Evolutionary conservation across 2,888 invertebrate genomes (phyloP), one percentile per base, ranked within the genome.

Genomic region (Formica aserva): DNA sequence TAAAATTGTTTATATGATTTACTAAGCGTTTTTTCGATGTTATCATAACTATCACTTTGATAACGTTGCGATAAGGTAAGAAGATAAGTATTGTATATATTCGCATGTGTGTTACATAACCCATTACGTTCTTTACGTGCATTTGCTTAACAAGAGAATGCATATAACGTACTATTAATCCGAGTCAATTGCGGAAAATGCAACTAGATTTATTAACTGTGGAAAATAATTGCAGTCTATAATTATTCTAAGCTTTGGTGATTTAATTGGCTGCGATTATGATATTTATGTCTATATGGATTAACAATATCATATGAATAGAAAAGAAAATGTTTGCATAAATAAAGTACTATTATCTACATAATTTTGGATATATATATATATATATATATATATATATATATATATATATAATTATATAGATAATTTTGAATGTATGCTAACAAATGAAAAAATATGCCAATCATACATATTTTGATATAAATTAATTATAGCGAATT

Each of bases 121-220:
- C n/a, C 52, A 41, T 11, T 18, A 29, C 1, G 8, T 22, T 11
- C 22, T 3, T 76, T 35, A 75, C 6, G 26, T n/a, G 22, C n/a
- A 3, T 26, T 38, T 6, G 52, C 22, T 76, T 13, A 55, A 76
- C 13, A 66, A 38, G 3, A 55, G 11, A 52, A 38, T 18, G 11
- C 35, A n/a, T 22, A 22, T 22, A 22, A 22, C 22, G 22, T 66
- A 67, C 1, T 45, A 78, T 78, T 78, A 69, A 15, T 9, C 3
- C 9, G 38, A 29, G 22, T 11, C 41, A 77, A 57, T 32, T 41
- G 41, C n/a, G 22, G 41, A 78, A 78, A 57, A 32, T 57, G 9
- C n/a, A 77, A 5, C 1, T 55, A 41, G 15, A 32, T 22, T 15
- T 41, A 69, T 45, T 32, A 69, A 69, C 9, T 32, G 41, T 9